Evolutionary conservation across 2,888 invertebrate species (phyloP).

Genomic region (Platerodrilus igneus): DNA sequence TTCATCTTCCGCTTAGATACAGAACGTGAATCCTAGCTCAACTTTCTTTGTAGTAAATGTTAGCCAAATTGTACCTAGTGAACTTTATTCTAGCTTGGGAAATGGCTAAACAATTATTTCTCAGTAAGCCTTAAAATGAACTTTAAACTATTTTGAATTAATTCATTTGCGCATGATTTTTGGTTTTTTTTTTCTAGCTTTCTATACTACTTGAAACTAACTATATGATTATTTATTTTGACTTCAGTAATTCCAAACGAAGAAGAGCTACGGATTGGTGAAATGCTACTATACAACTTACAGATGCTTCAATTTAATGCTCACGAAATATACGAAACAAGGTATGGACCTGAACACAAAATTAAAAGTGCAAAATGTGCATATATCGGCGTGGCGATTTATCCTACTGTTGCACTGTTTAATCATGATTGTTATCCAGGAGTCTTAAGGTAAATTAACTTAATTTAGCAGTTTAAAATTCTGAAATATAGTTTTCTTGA

Average conservation of each 20-base stretch:
- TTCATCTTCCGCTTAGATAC: no score
- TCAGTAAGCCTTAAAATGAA: no score
- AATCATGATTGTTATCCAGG: constrained; percentile 82
- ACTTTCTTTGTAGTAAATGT: no score
- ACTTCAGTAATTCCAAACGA: constrained; percentile 45
- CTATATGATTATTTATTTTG: no score
- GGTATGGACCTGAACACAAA: constrained; percentile 51
- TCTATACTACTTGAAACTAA: no score
- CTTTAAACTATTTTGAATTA: neutral
- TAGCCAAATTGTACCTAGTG: no score
- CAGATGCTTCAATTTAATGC: constrained; percentile 81
- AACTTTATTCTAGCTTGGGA: no score
- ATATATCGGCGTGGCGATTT: constrained; percentile 68
- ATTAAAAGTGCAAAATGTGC: constrained; percentile 52
- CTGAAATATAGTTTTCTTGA: neutral
- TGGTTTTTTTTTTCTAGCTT: neutral
- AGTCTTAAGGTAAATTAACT: constrained; percentile 64
- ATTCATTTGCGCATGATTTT: neutral
- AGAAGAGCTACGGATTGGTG: constrained; percentile 57
- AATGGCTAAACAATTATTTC: no score
- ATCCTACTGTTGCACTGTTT: constrained; percentile 71
- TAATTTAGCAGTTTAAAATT: no score
- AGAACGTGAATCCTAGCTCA: no score
- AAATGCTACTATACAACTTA: constrained; percentile 64
- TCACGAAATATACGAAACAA: constrained; percentile 73